These are phyloP conservation scores for Malurus elegans DNA, from an alignment of 2,113 vertebrate genomes.

Conservation along the genomic window DNA sequence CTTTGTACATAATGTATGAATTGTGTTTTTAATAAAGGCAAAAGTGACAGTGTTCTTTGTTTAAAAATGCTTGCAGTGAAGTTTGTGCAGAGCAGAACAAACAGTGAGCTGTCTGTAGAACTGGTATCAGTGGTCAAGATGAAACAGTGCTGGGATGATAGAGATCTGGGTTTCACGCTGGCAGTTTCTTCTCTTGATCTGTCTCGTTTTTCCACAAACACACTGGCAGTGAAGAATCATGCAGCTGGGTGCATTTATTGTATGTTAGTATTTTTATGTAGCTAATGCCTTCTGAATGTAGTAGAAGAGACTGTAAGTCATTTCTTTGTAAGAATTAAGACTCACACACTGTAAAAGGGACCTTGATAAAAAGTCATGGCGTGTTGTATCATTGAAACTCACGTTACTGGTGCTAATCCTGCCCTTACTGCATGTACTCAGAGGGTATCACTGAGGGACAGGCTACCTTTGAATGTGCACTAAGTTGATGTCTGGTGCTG, in stretches of 20 bases:
- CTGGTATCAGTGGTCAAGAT: background rate
- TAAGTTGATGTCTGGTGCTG: background rate
- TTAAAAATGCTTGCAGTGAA: background rate
- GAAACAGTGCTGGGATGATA: background rate
- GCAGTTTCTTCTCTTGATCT: background rate
- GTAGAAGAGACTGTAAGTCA: background rate
- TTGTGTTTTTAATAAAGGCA: background rate
- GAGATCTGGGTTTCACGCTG: background rate
- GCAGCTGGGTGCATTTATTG: background rate
- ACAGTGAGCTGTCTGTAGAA: background rate
- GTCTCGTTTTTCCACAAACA: background rate
- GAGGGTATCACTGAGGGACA: background rate
- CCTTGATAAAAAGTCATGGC: background rate
- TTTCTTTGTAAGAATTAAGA: background rate
- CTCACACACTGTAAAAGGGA: accelerated
- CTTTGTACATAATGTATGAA: background rate
- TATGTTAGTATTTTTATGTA: background rate
- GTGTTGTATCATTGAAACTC: background rate
- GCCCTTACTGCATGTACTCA: accelerated
- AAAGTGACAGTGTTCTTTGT: background rate
- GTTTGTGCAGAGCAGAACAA: background rate
- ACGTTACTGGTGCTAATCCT: background rate
- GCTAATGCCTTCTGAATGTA: background rate
- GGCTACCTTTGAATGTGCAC: background rate
- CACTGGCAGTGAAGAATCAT: accelerated